Percentiles rank a stretch among this genome's conserved stretches.
Conservation (phyloP, 2,113 vertebrate species). For the Podarcis cretensis region DNA sequence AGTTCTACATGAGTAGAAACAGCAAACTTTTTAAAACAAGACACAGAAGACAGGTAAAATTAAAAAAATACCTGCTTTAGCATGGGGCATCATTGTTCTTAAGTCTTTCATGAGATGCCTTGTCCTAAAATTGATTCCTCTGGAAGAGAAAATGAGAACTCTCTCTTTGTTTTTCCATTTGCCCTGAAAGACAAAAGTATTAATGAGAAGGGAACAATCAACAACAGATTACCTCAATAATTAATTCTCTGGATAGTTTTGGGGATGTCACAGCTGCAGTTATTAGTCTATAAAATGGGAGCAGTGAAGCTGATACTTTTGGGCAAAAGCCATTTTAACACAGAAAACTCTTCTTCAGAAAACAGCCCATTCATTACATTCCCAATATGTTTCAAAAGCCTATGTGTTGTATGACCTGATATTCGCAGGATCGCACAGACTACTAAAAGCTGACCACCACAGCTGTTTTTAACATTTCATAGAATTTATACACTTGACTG, state of each 20-base stretch:
- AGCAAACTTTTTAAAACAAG: not conserved
- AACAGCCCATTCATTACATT: too few relatives aligned
- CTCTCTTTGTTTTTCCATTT: conserved; percentile 98
- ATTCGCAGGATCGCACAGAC: not conserved
- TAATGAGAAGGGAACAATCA: not conserved
- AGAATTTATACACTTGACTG: too few relatives aligned
- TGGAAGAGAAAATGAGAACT: conserved; percentile 95
- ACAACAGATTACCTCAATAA: not conserved
- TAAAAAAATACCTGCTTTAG: conserved; percentile 87
- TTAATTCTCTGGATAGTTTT: not conserved
- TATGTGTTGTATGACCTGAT: too few relatives aligned
- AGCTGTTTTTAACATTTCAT: too few relatives aligned
- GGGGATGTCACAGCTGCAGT: not conserved
- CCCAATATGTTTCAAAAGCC: not conserved
- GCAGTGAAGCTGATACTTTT: not conserved
- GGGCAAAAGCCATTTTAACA: not conserved
- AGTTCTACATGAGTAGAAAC: not conserved
- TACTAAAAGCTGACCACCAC: too few relatives aligned
- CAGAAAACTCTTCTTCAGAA: not conserved
- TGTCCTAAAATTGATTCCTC: conserved; percentile 94
- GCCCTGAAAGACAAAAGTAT: conserved; percentile 76
- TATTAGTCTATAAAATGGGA: not conserved
- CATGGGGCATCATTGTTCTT: conserved; percentile 93
- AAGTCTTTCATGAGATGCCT: conserved; percentile 96
- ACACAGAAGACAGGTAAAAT: rapidly evolving